Percentiles rank a stretch among this genome's conserved stretches.
These are phyloP conservation scores for Oligia latruncula DNA, from an alignment of 2,888 invertebrate species.

Conservation along the genomic window DNA sequence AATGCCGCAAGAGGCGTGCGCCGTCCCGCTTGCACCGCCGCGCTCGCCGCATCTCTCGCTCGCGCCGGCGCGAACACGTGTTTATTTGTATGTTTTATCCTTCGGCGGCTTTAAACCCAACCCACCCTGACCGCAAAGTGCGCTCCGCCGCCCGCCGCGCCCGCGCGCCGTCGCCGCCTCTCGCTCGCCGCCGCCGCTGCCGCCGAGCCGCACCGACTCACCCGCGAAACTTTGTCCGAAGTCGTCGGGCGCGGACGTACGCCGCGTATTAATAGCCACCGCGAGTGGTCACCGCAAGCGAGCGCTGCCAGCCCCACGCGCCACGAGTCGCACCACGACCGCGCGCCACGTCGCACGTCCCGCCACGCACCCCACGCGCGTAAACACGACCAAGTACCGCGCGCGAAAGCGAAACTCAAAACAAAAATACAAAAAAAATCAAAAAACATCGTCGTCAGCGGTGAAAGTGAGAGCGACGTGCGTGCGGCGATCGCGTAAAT, in stretches of 20 bases:
- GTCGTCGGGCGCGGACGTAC: slow-evolving; percentile 89
- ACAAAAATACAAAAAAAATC: slow-evolving; percentile 69
- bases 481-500: slow-evolving; percentile 86
- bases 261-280: slow-evolving; percentile 88
- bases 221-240: slow-evolving; percentile 90
- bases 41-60: slow-evolving; percentile 85
- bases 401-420: slow-evolving; percentile 69
- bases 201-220: slow-evolving; percentile 84
- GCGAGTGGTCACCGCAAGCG: slow-evolving; percentile 86
- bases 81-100: slow-evolving; percentile 91
- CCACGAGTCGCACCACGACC: slow-evolving; percentile 78
- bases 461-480: slow-evolving; percentile 84
- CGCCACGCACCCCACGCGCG: slow-evolving; percentile 73
- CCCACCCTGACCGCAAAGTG: slow-evolving; percentile 92
- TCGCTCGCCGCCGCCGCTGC: slow-evolving; percentile 86
- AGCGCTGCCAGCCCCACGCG: slow-evolving; percentile 73
- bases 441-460: slow-evolving; percentile 70
- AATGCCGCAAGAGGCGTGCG: slow-evolving; percentile 87
- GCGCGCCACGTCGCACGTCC: slow-evolving; percentile 79
- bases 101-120: slow-evolving; percentile 92
- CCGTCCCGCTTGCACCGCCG: slow-evolving; percentile 85
- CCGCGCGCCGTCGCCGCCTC: slow-evolving; percentile 88
- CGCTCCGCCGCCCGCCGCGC: slow-evolving; percentile 90
- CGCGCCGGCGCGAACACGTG: slow-evolving; percentile 92
- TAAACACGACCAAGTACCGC: slow-evolving; percentile 64